Evolutionary conservation across 2,888 invertebrate genomes (phyloP), one percentile per base, ranked within the genome.

Genomic region (Mythimna lalbum): DNA sequence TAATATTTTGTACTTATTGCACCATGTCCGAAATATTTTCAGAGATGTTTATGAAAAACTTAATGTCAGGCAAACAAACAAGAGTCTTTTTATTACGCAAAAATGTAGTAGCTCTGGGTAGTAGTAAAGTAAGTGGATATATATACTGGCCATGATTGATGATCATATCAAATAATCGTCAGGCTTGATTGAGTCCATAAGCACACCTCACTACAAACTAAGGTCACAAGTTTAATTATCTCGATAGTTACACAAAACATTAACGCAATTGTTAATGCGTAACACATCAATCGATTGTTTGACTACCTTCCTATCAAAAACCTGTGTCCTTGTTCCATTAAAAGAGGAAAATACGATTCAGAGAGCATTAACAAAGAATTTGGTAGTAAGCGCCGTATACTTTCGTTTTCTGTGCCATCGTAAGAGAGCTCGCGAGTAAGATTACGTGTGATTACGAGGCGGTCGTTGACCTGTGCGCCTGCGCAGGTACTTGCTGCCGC

Each of bases 371-470:
- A 70, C 53, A 56, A 62, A 60, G 50, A 57, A 72, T 70, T 78
- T 59, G 43, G 56, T 73, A 53, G 69, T 73, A 68, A 67, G 49
- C 56, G 52, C 60, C 83, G 90, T 87, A 88, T 89, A 94, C 95
- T 95, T 95, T 95, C 95, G 85, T 89, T 95, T 95, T 94, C 92
- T 87, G 88, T 90, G 89, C 89, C 91, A 90, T 89, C 89, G 84
- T 85, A 87, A 80, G 82, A 88, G 87, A 87, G 90, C 90, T 91
- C 90, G 91, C 89, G 90, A 89, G 91, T 90, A 89, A 93, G 91
- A 93, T 94, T 94, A 93, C 94, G 93, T 93, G 87, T 91, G 90
- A 91, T 93, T 91, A 91, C 88, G 82, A 86, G 75, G 74, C 82
- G 94, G 93, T 91, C 93, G 86, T 90, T 90, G 89, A 93, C 91